Percentiles rank a stretch among this genome's conserved stretches.
These are phyloP conservation scores for Platycnemis pennipes DNA, from an alignment of 2,888 invertebrate genomes.

Conservation along the genomic window DNA sequence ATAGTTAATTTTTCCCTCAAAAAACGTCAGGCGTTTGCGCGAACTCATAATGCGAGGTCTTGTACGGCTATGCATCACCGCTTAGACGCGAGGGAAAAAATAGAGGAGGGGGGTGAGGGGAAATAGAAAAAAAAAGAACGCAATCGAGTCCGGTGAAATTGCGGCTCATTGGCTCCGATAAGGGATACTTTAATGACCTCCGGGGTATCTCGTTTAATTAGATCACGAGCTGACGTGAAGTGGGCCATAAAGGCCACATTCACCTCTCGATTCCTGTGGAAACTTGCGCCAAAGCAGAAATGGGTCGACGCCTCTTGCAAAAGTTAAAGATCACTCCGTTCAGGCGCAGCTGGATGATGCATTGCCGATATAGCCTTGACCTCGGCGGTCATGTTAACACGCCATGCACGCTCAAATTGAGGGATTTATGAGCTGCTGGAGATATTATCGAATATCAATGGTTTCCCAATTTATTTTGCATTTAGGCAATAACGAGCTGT, in stretches of 20 bases:
- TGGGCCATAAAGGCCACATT: slow-evolving; percentile 44
- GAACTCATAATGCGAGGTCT: neutral
- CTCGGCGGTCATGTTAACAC: neutral
- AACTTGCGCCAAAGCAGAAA: neutral
- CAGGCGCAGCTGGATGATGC: slow-evolving; percentile 16
- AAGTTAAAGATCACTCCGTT: neutral
- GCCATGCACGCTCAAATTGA: neutral
- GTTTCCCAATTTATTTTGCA: neutral
- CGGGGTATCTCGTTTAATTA: neutral
- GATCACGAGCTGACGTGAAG: slow-evolving; percentile 55
- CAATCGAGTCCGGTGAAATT: neutral
- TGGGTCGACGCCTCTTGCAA: neutral
- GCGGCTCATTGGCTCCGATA: slow-evolving; percentile 38
- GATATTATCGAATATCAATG: neutral
- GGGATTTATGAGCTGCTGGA: neutral
- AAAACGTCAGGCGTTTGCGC: slow-evolving; percentile 5
- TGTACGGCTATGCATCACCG: slow-evolving; percentile 1
- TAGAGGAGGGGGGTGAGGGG: neutral
- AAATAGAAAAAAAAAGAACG: neutral
- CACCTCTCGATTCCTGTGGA: neutral
- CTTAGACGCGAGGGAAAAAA: neutral
- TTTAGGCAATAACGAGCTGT: neutral
- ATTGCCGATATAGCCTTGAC: slow-evolving; percentile 45
- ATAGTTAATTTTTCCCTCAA: slow-evolving; percentile 51
- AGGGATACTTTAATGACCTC: slow-evolving; percentile 24